Evolutionary conservation across 2,888 invertebrate genomes (phyloP).

Genomic region (Andrena bicolor): DNA sequence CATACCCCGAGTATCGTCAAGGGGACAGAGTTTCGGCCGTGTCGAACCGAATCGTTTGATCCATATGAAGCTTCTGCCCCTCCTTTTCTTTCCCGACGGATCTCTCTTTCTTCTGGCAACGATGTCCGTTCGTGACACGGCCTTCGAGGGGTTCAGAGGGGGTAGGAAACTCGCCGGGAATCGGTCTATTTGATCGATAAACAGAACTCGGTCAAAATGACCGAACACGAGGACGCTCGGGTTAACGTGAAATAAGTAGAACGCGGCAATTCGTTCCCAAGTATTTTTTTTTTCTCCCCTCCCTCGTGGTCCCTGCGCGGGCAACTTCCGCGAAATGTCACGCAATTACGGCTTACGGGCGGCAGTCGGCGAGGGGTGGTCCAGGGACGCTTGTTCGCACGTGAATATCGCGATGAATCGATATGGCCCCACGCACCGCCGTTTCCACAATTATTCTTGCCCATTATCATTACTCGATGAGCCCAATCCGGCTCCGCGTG

Average conservation of each 20-base stretch:
- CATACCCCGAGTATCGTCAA: slow-evolving; percentile 8
- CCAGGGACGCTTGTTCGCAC: slow-evolving; percentile 14
- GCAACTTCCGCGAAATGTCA: slow-evolving; percentile 18
- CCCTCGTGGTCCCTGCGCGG: background rate
- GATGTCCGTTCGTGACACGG: background rate
- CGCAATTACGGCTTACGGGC: slow-evolving; percentile 33
- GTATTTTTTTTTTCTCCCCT: slow-evolving; percentile 12
- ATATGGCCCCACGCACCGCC: slow-evolving; percentile 41
- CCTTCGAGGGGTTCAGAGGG: background rate
- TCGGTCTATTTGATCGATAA: slow-evolving; percentile 38
- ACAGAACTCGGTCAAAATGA: slow-evolving; percentile 35
- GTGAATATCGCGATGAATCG: slow-evolving; percentile 58
- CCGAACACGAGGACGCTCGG: slow-evolving; percentile 26
- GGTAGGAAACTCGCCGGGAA: background rate
- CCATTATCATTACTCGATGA: slow-evolving; percentile 62
- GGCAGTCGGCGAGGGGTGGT: background rate
- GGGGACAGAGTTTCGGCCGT: slow-evolving; percentile 26
- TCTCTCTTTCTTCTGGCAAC: slow-evolving; percentile 6
- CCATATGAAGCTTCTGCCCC: background rate
- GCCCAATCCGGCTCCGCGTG: slow-evolving; percentile 51
- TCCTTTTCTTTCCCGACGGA: background rate
- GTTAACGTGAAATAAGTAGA: slow-evolving; percentile 34
- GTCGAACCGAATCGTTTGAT: slow-evolving; percentile 9
- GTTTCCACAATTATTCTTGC: slow-evolving; percentile 63
- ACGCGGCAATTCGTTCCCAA: slow-evolving; percentile 31